Percentiles rank a stretch among this genome's conserved stretches.
These are phyloP conservation scores for Porites lutea DNA, from an alignment of 64 coral and sea anemone species.

Conservation along the genomic window DNA sequence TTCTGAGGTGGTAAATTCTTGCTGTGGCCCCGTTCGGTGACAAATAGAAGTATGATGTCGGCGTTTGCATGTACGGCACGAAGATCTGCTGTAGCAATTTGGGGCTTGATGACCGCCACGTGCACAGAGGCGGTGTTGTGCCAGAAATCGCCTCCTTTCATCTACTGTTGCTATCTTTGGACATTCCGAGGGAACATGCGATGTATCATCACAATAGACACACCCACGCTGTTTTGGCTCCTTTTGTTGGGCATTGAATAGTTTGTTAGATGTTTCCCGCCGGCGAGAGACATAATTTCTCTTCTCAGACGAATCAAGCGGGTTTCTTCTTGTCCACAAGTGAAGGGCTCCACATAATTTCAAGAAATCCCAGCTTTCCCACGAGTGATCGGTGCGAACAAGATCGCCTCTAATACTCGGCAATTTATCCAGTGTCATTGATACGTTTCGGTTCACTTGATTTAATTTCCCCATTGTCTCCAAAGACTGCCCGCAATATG, in stretches of 20 bases:
- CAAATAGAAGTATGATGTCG: constrained; percentile 19
- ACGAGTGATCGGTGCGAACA: background rate
- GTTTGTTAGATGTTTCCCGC: background rate
- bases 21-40: background rate
- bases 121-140: constrained; percentile 1
- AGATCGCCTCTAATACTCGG: constrained; percentile 7
- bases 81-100: background rate
- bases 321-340: background rate
- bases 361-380: constrained; percentile 20
- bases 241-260: background rate
- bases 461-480: constrained; percentile 11
- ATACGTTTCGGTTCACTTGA: background rate
- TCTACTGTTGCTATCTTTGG: constrained; percentile 11
- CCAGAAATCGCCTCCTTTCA: constrained; percentile 11
- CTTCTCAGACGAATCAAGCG: background rate
- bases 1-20: background rate
- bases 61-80: background rate
- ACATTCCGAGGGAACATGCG: background rate
- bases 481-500: constrained; percentile 1
- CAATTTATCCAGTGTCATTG: background rate
- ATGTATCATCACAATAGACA: constrained; percentile 13
- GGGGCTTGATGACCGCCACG: background rate
- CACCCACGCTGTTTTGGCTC: background rate
- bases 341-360: background rate
- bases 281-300: background rate